Conservation (phyloP, 2,797 vertebrate species). For the Neopelma chrysocephalum region DNA sequence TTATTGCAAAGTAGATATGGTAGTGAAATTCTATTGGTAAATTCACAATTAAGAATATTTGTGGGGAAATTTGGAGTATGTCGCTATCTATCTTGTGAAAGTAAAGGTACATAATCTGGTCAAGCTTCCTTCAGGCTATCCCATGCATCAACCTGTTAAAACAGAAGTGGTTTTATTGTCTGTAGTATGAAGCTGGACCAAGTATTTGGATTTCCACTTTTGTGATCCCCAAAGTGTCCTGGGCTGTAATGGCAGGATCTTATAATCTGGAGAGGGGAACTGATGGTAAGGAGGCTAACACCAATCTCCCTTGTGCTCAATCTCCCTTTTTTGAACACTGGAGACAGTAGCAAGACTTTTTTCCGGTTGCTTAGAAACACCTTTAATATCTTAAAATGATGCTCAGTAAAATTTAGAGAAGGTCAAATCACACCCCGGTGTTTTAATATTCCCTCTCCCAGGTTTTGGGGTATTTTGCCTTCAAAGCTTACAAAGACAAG, state of each 20-base stretch:
- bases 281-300: neutral
- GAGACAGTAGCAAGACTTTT: neutral
- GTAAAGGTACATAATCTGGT: neutral
- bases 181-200: neutral
- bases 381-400: neutral
- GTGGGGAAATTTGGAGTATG: neutral
- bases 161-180: neutral
- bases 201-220: neutral
- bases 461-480: neutral
- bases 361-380: constrained; percentile 2
- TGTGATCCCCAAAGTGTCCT: neutral
- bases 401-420: neutral
- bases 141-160: neutral
- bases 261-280: neutral
- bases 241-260: neutral
- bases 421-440: neutral
- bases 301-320: neutral
- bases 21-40: neutral
- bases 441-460: neutral
- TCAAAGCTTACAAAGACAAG: neutral
- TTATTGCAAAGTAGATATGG: neutral
- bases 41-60: neutral
- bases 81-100: neutral
- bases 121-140: neutral
- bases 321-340: neutral